phyloP scores from a whole-genome alignment of 2,113 vertebrate genomes.

The Aptenodytes forsteri region DNA sequence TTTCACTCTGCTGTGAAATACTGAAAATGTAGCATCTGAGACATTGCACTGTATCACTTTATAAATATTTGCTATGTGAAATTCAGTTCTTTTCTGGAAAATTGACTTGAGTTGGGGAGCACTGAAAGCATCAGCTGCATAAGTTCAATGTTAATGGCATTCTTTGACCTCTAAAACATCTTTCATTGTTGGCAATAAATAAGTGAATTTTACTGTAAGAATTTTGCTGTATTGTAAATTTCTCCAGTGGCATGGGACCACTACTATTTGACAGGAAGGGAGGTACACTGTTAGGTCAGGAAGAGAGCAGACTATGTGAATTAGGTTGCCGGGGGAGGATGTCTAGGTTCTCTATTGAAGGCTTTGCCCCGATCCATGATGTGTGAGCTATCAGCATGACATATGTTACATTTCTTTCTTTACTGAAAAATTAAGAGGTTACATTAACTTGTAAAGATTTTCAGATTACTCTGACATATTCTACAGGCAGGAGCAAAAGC shows the following conservation, averaged over 20 bases:
- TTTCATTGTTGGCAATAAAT: background rate
- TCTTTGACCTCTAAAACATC: background rate
- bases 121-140: background rate
- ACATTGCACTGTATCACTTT: background rate
- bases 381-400: background rate
- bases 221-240: background rate
- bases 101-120: background rate
- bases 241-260: background rate
- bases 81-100: background rate
- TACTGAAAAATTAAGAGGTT: background rate
- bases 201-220: background rate
- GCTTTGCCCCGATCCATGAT: background rate
- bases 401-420: background rate
- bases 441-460: background rate
- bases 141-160: background rate
- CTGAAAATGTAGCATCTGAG: background rate
- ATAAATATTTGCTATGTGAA: slow-evolving; percentile 17
- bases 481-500: background rate
- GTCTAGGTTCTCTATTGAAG: background rate
- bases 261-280: background rate
- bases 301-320: background rate
- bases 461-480: background rate
- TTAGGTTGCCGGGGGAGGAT: background rate
- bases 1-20: background rate
- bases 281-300: background rate